Percentiles rank a stretch among this genome's conserved stretches.
phyloP scores from a whole-genome alignment of 2,797 vertebrate species.

The Benthosema pterotum region DNA sequence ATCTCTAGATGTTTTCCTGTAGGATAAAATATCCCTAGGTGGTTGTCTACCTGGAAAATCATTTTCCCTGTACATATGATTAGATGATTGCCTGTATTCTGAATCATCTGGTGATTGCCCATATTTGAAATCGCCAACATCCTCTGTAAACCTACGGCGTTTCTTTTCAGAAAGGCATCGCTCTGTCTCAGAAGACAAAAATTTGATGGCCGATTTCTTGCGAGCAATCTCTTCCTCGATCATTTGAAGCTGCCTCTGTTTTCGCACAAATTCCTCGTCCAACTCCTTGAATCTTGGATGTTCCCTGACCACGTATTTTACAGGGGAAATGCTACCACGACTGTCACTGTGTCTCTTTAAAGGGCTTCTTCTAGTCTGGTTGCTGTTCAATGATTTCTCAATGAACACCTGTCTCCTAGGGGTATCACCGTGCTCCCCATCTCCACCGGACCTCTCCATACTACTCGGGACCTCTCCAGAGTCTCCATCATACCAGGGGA shows the following conservation, averaged over 20 bases:
- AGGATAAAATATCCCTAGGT: conserved; percentile 7
- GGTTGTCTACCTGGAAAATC: conserved; percentile 16
- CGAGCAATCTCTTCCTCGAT: background rate
- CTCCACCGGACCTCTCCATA: conserved; percentile 27
- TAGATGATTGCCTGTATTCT: conserved; percentile 23
- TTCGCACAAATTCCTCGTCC: background rate
- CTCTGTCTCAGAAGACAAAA: conserved; percentile 1
- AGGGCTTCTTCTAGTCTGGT: conserved; percentile 53
- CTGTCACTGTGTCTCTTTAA: conserved; percentile 32
- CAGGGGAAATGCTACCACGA: conserved; percentile 5
- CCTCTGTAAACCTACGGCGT: conserved; percentile 26
- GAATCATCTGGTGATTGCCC: conserved; percentile 37
- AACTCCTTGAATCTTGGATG: background rate
- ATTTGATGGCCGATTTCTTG: background rate
- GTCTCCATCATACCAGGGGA: conserved; percentile 40
- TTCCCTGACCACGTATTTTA: background rate
- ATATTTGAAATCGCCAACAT: conserved; percentile 42
- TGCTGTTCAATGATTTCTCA: conserved; percentile 39
- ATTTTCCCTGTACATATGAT: conserved; percentile 5
- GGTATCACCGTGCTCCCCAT: conserved; percentile 38
- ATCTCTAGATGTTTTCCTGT: conserved; percentile 9
- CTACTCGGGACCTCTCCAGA: conserved; percentile 18
- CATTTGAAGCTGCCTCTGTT: background rate
- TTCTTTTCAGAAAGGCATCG: conserved; percentile 47
- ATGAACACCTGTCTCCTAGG: conserved; percentile 33